Percentiles rank a stretch among this genome's conserved stretches.
Evolutionary conservation across 2,113 vertebrate genomes (phyloP).

Genomic region (Marcusenius ussheri): DNA sequence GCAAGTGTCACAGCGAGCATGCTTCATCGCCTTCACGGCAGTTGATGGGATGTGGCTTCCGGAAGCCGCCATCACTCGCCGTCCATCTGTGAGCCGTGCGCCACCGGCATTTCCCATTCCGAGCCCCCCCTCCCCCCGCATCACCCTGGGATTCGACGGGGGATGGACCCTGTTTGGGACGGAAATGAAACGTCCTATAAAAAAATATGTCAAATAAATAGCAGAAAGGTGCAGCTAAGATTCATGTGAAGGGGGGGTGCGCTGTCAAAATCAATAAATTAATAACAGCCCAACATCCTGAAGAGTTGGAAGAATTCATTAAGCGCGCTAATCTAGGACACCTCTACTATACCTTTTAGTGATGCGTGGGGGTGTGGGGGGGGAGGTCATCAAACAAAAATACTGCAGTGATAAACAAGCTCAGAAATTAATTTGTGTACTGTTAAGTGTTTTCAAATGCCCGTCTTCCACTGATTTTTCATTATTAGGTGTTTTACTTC

Average conservation of each 20-base stretch:
- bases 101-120: background rate
- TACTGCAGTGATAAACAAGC: background rate
- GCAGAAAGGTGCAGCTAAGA: background rate
- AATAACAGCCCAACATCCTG: conserved; percentile 9
- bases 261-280: conserved; percentile 18
- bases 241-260: background rate
- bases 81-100: conserved; percentile 21
- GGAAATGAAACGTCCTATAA: background rate
- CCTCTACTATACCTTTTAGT: conserved; percentile 7
- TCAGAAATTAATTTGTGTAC: background rate
- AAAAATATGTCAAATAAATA: background rate
- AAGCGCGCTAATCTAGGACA: conserved; percentile 20
- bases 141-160: background rate
- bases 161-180: background rate
- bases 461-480: conserved; percentile 6
- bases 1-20: conserved; percentile 32
- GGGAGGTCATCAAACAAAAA: background rate
- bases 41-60: conserved; percentile 21
- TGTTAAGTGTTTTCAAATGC: conserved; percentile 4
- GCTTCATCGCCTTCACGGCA: conserved; percentile 33
- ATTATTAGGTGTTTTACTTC: conserved; percentile 10
- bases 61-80: conserved; percentile 18
- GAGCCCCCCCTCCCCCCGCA: background rate
- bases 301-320: conserved; percentile 16
- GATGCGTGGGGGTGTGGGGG: background rate